Evolutionary conservation across 1,140 invertebrate genomes (phyloP), one percentile per base, ranked within the genome.

Genomic region (Drosophila neocordata): DNA sequence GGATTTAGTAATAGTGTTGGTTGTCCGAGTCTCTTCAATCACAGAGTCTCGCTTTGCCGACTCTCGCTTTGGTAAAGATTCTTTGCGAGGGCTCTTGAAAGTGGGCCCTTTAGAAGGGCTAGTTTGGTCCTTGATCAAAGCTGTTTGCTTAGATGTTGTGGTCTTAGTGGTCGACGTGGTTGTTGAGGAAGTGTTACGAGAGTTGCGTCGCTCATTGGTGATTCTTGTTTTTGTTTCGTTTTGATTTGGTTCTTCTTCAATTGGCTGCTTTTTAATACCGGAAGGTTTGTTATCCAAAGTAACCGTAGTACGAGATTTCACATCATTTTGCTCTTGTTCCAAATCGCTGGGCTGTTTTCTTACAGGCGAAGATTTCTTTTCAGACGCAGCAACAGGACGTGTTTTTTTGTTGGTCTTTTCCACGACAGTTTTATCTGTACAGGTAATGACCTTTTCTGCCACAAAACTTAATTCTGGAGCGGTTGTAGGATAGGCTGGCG

Each of bases 391-490:
- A 18, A 7, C 12, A 35, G 11, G 27, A 37, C 24, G 56, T 4
- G 22, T 24, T 18, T n/a, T 67, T 22, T 65, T 76, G 27, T 13
- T 64, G 9, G 13, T 22, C 48, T 70, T 80, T 35, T 74, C 65
- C 20, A 69, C 34, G 12, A 66, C 41, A 6, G 74, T 90, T 44
- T 81, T 89, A 4, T 27, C 69, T 44, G 71, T 71, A 38, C 77
- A 85, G 38, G 79, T 70, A 5, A 82, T 89, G 1, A 79, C 55
- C 38, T 77, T 89, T 34, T 89, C 82, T 15, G 82, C 72, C 1
- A 89, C 62, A 37, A 65, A 89, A 24, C 52, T 79, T 0, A 69
- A 27, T 44, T 70, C 68, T 7, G 67, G 74, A n/a, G 62, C 63
- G 11, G 59, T 24, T 13, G 13, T 12, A 1, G 55, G 34, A 15